phyloP scores from a whole-genome alignment of 2,797 vertebrate species.

The Peromyscus melanophrys region DNA sequence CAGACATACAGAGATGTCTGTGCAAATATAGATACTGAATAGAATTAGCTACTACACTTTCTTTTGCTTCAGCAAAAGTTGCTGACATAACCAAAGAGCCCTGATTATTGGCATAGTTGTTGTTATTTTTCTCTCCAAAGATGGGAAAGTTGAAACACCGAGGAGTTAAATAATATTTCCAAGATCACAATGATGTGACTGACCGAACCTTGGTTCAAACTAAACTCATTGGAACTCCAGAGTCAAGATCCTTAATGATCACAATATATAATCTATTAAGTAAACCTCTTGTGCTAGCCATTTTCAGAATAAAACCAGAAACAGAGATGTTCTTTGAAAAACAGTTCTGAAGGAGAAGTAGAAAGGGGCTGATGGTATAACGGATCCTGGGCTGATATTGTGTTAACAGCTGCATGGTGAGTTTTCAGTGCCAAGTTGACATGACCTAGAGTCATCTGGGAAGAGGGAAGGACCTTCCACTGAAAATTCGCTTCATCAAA shows the following conservation, averaged over 20 bases:
- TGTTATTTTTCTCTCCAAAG: constrained; percentile 4
- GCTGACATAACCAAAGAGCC: constrained; percentile 24
- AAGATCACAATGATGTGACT: constrained; percentile 30
- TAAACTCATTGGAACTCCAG: constrained; percentile 7
- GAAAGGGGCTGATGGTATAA: constrained; percentile 9
- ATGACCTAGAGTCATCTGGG: no score
- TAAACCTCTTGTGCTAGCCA: background rate
- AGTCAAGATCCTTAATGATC: constrained; percentile 41
- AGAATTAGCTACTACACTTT: background rate
- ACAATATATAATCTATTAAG: constrained; percentile 54
- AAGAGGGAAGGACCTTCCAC: background rate
- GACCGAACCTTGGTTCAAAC: constrained; percentile 50
- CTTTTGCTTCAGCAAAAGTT: constrained; percentile 12
- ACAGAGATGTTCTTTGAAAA: constrained; percentile 41
- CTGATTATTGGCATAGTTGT: constrained; percentile 12
- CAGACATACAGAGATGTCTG: background rate
- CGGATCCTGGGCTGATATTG: background rate
- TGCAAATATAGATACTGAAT: background rate
- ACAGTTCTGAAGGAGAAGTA: background rate
- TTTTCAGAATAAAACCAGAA: background rate
- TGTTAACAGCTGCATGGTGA: background rate
- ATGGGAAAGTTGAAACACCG: constrained; percentile 19
- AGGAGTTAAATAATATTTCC: constrained; percentile 35
- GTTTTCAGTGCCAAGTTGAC: background rate
- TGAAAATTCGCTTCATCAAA: background rate